phyloP scores from a whole-genome alignment of 37 sponge, comb jelly and placozoan species.

The Beroe forskalii region DNA sequence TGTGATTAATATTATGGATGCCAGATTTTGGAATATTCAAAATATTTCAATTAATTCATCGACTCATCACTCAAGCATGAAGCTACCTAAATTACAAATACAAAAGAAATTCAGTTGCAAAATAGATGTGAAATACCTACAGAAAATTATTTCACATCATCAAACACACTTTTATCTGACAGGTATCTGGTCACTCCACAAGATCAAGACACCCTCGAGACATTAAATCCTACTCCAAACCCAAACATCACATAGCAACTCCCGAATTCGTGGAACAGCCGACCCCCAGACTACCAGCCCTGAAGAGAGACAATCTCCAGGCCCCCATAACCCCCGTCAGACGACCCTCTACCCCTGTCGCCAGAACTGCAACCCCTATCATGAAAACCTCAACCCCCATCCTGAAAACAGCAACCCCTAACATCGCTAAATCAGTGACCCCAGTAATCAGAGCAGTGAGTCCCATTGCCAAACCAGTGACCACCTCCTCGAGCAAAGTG shows the following conservation, averaged over 20 bases:
- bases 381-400: neutral
- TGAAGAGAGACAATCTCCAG: neutral
- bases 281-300: neutral
- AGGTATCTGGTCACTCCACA: neutral
- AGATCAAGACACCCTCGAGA: neutral
- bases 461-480: slow-evolving; percentile 43
- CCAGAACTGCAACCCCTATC: neutral
- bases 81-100: no score
- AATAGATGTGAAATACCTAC: no score
- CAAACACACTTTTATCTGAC: neutral
- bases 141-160: no score
- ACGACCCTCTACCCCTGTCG: slow-evolving; percentile 1
- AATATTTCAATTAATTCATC: no score
- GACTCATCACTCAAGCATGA: no score
- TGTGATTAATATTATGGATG: no score
- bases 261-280: slow-evolving; percentile 15
- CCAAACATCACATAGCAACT: neutral
- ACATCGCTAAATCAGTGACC: neutral
- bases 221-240: neutral
- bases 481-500: slow-evolving; percentile 40
- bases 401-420: neutral
- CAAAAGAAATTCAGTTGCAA: no score
- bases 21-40: no score
- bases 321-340: neutral
- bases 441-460: neutral